Evolutionary conservation across 1,140 invertebrate genomes (phyloP).

Genomic region (Neelides sp.): DNA sequence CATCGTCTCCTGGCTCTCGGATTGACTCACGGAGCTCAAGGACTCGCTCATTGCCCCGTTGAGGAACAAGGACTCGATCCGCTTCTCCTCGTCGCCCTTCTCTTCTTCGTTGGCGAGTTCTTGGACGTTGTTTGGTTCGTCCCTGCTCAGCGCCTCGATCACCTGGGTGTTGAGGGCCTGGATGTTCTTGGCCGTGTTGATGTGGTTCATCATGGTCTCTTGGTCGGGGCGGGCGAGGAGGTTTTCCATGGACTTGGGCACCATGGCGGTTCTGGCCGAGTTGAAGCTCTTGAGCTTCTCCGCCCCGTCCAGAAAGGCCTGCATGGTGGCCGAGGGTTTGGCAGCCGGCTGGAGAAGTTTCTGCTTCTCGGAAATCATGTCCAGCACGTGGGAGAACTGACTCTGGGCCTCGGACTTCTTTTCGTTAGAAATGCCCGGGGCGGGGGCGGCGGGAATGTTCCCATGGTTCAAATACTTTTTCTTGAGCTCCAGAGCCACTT

Average conservation of each 20-base stretch:
- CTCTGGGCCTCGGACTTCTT: constrained; percentile 45
- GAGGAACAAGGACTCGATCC: too few species aligned
- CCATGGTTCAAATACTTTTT: constrained; percentile 57
- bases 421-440: neutral
- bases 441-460: neutral
- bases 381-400: constrained; percentile 65
- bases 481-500: constrained; percentile 69
- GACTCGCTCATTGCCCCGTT: too few species aligned
- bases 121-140: neutral
- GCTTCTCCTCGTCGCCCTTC: too few species aligned
- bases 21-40: constrained; percentile 23
- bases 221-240: too few species aligned
- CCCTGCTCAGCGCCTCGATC: too few species aligned
- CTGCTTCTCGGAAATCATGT: constrained; percentile 75
- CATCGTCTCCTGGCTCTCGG: constrained; percentile 31
- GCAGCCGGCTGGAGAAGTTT: constrained; percentile 68
- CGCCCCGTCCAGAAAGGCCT: constrained; percentile 49
- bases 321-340: constrained; percentile 59
- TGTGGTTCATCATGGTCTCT: constrained; percentile 18
- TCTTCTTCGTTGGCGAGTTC: neutral
- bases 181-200: too few species aligned
- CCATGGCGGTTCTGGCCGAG: neutral
- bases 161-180: too few species aligned
- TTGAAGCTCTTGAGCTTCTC: constrained; percentile 35
- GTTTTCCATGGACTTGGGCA: constrained; percentile 7